Evolutionary conservation across 2,888 invertebrate genomes (phyloP).

Genomic region (Mimachlamys varia): DNA sequence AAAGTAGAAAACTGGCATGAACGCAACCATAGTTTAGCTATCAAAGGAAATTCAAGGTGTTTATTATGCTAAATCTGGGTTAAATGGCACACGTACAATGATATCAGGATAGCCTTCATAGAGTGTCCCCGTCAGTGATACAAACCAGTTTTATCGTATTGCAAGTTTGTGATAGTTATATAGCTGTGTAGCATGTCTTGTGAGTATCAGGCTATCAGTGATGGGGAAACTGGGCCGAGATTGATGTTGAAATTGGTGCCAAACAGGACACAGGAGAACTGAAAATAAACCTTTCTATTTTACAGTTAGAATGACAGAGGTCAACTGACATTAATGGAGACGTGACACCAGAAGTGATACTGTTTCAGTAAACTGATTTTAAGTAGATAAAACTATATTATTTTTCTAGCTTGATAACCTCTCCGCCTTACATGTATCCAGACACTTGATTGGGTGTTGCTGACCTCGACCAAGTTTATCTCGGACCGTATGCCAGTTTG

Average conservation of each 20-base stretch:
- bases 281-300: neutral
- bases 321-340: neutral
- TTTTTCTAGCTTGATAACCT: conserved; percentile 13
- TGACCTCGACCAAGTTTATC: conserved; percentile 1
- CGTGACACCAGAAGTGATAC: neutral
- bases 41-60: neutral
- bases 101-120: neutral
- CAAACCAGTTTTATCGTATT: neutral
- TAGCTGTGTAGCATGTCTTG: neutral
- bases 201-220: neutral
- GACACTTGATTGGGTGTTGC: neutral
- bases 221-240: neutral
- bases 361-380: neutral
- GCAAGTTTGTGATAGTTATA: neutral
- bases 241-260: neutral
- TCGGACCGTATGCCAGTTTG: neutral
- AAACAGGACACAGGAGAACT: neutral
- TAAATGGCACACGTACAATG: conserved; percentile 24
- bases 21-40: neutral
- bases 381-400: neutral
- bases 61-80: conserved; percentile 17
- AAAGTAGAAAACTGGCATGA: neutral
- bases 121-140: neutral
- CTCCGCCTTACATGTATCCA: conserved; percentile 8
- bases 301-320: neutral